These are phyloP conservation scores for fruit fly (Drosophila melanogaster) DNA, from an alignment of 1,140 invertebrate genomes.

Conservation along the genomic window Release_6_plus_ISO1_MT NT_033777.3:10017501-10018000, in stretches of 20 bases:
- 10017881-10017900: conserved; percentile 1
- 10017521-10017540: conserved; percentile 37
- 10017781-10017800: conserved; percentile 88
- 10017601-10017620: conserved; percentile 91
- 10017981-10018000: conserved; percentile 46
- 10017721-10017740: conserved; percentile 92
- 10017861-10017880: conserved; percentile 44
- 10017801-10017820: conserved; percentile 89
- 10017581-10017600: conserved; percentile 90
- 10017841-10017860: conserved; percentile 75
- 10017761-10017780: conserved; percentile 88
- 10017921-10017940: conserved; percentile 15
- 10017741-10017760: conserved; percentile 90
- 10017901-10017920: background rate
- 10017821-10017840: conserved; percentile 88
- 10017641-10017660: conserved; percentile 90
- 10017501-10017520: conserved; percentile 27
- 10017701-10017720: conserved; percentile 86
- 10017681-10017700: conserved; percentile 77
- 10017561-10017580: conserved; percentile 89
- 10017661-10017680: conserved; percentile 85
- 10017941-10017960: conserved; percentile 8
- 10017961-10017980: conserved; percentile 16
- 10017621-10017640: conserved; percentile 90
- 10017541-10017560: conserved; percentile 21